Percentiles rank a stretch among this genome's conserved stretches.
These are phyloP conservation scores for Canis aureus DNA, from an alignment of 2,113 vertebrate species.

Conservation along the genomic window DNA sequence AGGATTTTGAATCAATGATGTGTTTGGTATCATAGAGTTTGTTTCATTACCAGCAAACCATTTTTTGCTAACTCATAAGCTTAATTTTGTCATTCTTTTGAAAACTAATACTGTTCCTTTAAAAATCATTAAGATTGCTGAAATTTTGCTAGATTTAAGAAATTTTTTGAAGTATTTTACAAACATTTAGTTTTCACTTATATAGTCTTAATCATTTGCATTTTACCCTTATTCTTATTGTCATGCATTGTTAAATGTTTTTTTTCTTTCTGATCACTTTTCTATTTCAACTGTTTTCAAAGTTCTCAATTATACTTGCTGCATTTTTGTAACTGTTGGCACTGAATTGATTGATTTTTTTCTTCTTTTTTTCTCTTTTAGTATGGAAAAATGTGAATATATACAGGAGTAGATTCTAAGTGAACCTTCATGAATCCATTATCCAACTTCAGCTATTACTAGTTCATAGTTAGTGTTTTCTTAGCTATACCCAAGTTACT, in stretches of 20 bases:
- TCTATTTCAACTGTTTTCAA: neutral
- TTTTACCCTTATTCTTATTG: neutral
- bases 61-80: neutral
- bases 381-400: neutral
- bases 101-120: constrained; percentile 45
- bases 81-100: constrained; percentile 45
- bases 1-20: neutral
- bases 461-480: neutral
- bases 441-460: neutral
- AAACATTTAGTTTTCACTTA: neutral
- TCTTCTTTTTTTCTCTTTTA: neutral
- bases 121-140: constrained; percentile 7
- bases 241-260: neutral
- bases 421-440: neutral
- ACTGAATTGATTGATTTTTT: neutral
- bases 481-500: neutral
- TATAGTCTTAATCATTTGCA: neutral
- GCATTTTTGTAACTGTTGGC: neutral
- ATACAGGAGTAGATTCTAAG: neutral
- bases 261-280: neutral
- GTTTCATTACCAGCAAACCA: neutral
- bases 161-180: constrained; percentile 9
- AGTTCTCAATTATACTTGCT: neutral
- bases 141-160: neutral
- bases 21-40: neutral